phyloP scores from a whole-genome alignment of 2,113 vertebrate species.

The Ictalurus furcatus region DNA sequence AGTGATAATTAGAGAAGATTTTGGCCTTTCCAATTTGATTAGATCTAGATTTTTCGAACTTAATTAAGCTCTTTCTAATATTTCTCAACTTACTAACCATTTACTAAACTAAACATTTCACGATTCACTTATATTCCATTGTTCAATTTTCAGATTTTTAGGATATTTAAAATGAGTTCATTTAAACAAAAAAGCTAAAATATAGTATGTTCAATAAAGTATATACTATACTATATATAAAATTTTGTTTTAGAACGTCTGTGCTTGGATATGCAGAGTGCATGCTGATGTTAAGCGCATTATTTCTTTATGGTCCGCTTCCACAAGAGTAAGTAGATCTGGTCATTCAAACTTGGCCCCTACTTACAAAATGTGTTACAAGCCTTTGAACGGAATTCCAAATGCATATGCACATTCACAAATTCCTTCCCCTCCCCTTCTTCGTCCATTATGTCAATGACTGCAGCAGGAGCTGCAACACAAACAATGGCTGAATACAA shows the following conservation, averaged over 20 bases:
- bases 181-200: neutral
- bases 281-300: slow-evolving; percentile 39
- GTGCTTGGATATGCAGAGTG: neutral
- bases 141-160: neutral
- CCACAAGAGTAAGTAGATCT: slow-evolving; percentile 29
- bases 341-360: slow-evolving; percentile 45
- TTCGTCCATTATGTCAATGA: slow-evolving; percentile 52
- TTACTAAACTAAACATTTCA: neutral
- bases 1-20: neutral
- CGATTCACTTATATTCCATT: neutral
- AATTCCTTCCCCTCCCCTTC: slow-evolving; percentile 43
- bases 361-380: slow-evolving; percentile 46
- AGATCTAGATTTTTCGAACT: neutral
- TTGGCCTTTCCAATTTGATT: neutral
- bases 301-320: slow-evolving; percentile 41
- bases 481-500: slow-evolving; percentile 60
- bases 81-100: neutral
- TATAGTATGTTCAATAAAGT: neutral
- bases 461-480: slow-evolving; percentile 38
- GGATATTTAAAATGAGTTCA: neutral
- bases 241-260: neutral
- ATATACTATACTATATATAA: neutral
- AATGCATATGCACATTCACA: slow-evolving; percentile 49
- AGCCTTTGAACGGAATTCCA: slow-evolving; percentile 50
- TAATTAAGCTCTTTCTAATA: neutral